Percentiles rank a stretch among this genome's conserved stretches.
These are phyloP conservation scores for Caenorhabditis doughertyi DNA, from an alignment of 2,888 invertebrate genomes.

Conservation along the genomic window DNA sequence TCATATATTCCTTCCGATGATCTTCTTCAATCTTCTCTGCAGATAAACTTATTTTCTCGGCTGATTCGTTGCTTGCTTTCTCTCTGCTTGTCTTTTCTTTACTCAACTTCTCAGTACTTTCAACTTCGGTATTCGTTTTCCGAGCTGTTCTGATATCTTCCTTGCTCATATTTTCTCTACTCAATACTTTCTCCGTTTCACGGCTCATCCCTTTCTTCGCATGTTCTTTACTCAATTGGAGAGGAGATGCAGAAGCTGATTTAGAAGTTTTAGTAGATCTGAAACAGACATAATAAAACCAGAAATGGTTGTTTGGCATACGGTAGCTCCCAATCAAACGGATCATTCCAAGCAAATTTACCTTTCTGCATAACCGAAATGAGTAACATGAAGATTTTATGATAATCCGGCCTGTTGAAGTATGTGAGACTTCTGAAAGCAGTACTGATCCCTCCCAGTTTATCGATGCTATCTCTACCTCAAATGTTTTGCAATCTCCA, in stretches of 20 bases:
- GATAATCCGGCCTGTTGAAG: slow-evolving; percentile 72
- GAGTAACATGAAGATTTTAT: no score
- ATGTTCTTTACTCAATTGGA: slow-evolving; percentile 25
- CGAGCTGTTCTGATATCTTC: slow-evolving; percentile 26
- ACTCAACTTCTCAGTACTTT: slow-evolving; percentile 19
- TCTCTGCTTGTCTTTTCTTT: slow-evolving; percentile 35
- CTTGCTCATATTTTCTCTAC: slow-evolving; percentile 30
- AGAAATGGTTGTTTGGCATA: no score
- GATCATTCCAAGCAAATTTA: no score
- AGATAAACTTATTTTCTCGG: no score
- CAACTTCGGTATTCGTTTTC: slow-evolving; percentile 6
- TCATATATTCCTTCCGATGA: no score
- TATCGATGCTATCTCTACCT: no score
- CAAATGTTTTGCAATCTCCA: slow-evolving; percentile 69
- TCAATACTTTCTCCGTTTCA: slow-evolving; percentile 36
- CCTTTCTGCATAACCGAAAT: no score
- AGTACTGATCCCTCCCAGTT: no score
- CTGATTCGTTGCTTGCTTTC: no score
- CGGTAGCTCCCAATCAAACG: no score
- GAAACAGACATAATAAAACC: slow-evolving; percentile 53
- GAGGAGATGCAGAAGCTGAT: slow-evolving; percentile 13
- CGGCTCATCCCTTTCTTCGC: slow-evolving; percentile 29
- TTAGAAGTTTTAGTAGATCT: background rate
- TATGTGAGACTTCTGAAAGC: slow-evolving; percentile 65
- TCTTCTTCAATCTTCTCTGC: no score